Conservation (phyloP, 2,888 invertebrate genomes). For the Ethmia dodecea region DNA sequence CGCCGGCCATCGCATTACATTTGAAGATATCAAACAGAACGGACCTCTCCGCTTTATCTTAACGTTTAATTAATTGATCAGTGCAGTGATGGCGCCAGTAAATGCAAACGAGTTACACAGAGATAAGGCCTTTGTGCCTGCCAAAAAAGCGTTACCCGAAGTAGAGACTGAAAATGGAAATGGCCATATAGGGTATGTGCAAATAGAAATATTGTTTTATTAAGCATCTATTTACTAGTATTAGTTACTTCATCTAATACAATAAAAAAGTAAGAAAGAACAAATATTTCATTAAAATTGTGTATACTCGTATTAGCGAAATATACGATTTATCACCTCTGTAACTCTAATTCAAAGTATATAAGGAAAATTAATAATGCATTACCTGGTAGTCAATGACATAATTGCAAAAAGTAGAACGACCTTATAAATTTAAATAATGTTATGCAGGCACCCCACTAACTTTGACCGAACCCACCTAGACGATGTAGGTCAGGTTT, state of each 20-base stretch:
- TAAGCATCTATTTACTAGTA: not conserved
- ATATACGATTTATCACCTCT: too few relatives aligned
- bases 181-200: constrained; percentile 18
- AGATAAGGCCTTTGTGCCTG: constrained; percentile 40
- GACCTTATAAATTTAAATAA: too few relatives aligned
- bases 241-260: not conserved
- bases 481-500: too few relatives aligned
- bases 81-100: constrained; percentile 65
- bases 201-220: not conserved
- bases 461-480: too few relatives aligned
- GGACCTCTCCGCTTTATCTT: constrained; percentile 30
- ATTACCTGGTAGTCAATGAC: too few relatives aligned
- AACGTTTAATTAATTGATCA: constrained; percentile 23
- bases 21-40: constrained; percentile 46
- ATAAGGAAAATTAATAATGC: too few relatives aligned
- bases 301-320: too few relatives aligned
- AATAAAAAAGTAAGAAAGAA: too few relatives aligned
- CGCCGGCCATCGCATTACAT: constrained; percentile 46
- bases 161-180: constrained; percentile 54
- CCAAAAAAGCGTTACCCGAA: constrained; percentile 58
- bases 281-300: too few relatives aligned
- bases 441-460: too few relatives aligned
- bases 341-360: too few relatives aligned
- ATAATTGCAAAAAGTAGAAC: too few relatives aligned
- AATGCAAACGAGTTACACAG: constrained; percentile 53